phyloP scores from a whole-genome alignment of 2,113 vertebrate genomes.

The Saguinus midas region DNA sequence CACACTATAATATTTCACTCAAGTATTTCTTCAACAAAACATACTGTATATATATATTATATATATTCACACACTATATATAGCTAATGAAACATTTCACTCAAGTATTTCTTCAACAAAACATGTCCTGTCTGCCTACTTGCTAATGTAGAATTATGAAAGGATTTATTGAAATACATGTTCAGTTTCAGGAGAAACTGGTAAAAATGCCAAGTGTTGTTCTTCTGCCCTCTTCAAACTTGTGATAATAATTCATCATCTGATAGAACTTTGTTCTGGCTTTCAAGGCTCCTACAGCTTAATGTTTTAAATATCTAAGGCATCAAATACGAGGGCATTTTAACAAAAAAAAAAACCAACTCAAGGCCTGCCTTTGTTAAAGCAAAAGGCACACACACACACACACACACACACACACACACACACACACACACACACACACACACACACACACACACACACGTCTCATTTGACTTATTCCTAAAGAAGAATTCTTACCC shows the following conservation, averaged over 20 bases:
- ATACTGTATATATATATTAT: neutral
- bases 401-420: too few relatives aligned
- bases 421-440: neutral
- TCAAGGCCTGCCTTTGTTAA: neutral
- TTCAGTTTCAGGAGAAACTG: neutral
- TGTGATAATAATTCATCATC: neutral
- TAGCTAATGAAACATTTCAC: neutral
- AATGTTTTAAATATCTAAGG: constrained; percentile 8
- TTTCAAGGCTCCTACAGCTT: neutral
- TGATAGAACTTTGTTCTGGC: neutral
- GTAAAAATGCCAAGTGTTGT: neutral
- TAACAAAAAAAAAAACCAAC: neutral
- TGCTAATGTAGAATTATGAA: constrained; percentile 18
- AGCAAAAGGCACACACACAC: neutral
- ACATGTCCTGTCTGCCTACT: neutral
- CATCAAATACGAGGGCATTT: neutral
- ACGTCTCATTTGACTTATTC: neutral
- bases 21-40: constrained; percentile 1
- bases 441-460: neutral
- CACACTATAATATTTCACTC: neutral
- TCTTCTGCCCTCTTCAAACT: constrained; percentile 12
- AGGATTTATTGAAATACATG: neutral
- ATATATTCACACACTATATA: neutral
- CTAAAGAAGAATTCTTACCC: neutral
- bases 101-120: constrained; percentile 23